These are phyloP conservation scores for Syngnathus acus DNA, from an alignment of 2,797 vertebrate species.

Conservation along the genomic window DNA sequence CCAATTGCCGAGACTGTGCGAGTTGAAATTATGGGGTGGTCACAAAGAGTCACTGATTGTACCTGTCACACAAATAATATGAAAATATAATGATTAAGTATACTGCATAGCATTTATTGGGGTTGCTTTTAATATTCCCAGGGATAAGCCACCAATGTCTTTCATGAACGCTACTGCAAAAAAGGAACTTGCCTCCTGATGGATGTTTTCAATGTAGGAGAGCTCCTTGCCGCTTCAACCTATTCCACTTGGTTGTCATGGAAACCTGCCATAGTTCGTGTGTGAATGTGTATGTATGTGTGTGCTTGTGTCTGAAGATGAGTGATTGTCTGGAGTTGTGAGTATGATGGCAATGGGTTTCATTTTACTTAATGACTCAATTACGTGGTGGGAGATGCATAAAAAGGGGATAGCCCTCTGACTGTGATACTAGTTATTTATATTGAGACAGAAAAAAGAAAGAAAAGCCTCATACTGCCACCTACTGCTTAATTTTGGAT, in stretches of 20 bases:
- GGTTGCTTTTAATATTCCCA: neutral
- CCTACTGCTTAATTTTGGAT: slow-evolving; percentile 22
- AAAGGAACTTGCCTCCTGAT: slow-evolving; percentile 31
- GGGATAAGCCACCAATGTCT: neutral
- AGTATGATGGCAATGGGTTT: slow-evolving; percentile 13
- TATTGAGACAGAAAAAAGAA: neutral
- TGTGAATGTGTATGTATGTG: slow-evolving; percentile 15
- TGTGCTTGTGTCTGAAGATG: neutral
- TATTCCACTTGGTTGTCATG: slow-evolving; percentile 54
- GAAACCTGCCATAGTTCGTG: slow-evolving; percentile 37
- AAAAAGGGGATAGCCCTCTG: slow-evolving; percentile 5
- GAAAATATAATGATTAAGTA: no score
- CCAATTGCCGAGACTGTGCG: no score
- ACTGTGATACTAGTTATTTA: neutral
- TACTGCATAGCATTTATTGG: neutral
- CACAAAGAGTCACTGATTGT: no score
- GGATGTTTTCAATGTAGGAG: slow-evolving; percentile 45
- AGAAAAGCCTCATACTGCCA: slow-evolving; percentile 29
- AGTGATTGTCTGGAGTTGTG: slow-evolving; percentile 4
- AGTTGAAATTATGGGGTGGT: no score
- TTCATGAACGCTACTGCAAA: slow-evolving; percentile 23
- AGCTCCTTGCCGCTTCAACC: slow-evolving; percentile 38
- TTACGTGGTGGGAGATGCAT: slow-evolving; percentile 28
- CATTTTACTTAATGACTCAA: slow-evolving; percentile 59
- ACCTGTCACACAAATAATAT: no score